Base-by-base conservation (phyloP, 2,113 vertebrate genomes). In the Macaca nemestrina region DNA sequence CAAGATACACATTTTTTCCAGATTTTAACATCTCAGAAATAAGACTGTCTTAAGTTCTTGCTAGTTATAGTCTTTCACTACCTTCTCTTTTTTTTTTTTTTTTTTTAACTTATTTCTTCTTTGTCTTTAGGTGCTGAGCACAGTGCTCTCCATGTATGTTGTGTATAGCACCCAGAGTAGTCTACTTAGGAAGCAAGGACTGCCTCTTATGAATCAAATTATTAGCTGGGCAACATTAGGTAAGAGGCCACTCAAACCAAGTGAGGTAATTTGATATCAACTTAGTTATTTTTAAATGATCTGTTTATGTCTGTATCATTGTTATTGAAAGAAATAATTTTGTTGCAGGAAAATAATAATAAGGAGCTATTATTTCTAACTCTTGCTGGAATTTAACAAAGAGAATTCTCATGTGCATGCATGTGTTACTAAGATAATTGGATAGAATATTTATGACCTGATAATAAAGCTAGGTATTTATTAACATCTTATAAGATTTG, bases 161-260 rank as follows among this genome's bases (percentile, higher is more conserved):
- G 99, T 99, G 12, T 99, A 97, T 92, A 99, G 98, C 91, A 99
- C 99, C 11, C 99, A 99, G 93, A 96, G 87, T 76, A 99, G 99
- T 96, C 99, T 99, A 86, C 98, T 98, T 59, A 98, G 96, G 95
- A 99, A 99, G 88, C 99, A 99, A 89, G 99, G 99, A 23, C 98
- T 99, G 70, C 99, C 99, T 6, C 76, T 99, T 75, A 59, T 98
- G 48, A 99, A 99, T 97, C 99, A 99, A 96, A 93, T 99, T 73
- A 92, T 99, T 97, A 99, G 99, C 98, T 99, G 99, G 99, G 85
- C 94, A 70, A 99, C 98, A 14, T 97, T 99, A 97, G 99, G 99
- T 99, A 98, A 98, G 99, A 73, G 50, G n/a, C 22, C 30, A 35
- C 48, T 88, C 30, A 35, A 20, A 83, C 20, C 83, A 75, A 35